Conservation (phyloP, 2,113 vertebrate species). For the Leucopternis melanops region DNA sequence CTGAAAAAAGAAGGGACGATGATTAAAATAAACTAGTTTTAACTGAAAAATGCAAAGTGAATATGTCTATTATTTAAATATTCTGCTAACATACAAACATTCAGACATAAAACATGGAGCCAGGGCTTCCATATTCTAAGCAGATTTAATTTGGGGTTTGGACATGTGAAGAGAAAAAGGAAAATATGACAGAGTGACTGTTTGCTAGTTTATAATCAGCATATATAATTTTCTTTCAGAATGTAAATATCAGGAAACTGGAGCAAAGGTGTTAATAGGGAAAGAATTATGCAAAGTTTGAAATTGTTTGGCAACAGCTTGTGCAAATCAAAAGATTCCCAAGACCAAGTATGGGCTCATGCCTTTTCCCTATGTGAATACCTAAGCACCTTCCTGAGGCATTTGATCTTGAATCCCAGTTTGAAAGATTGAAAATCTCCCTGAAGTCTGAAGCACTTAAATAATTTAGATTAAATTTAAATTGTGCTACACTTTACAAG, state of each 20-base stretch:
- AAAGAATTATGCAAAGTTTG: background rate
- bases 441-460: constrained; percentile 65
- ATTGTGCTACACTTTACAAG: constrained; percentile 68
- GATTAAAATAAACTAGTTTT: background rate
- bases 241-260: background rate
- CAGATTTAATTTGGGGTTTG: background rate
- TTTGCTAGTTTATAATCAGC: background rate
- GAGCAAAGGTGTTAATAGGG: background rate
- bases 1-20: background rate
- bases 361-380: background rate
- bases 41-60: background rate
- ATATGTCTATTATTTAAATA: background rate
- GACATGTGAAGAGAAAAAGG: background rate
- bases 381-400: background rate
- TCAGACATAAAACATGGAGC: constrained; percentile 6
- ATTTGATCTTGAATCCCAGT: constrained; percentile 15
- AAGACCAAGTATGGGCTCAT: background rate
- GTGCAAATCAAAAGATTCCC: background rate
- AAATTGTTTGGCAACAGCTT: background rate
- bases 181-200: background rate
- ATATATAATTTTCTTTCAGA: background rate
- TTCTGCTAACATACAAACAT: background rate
- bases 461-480: constrained; percentile 78
- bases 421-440: constrained; percentile 65
- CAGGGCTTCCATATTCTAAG: constrained; percentile 4